These are phyloP conservation scores for Drosophila virilis DNA, from an alignment of 1,140 invertebrate genomes.

Conservation along the genomic window DNA sequence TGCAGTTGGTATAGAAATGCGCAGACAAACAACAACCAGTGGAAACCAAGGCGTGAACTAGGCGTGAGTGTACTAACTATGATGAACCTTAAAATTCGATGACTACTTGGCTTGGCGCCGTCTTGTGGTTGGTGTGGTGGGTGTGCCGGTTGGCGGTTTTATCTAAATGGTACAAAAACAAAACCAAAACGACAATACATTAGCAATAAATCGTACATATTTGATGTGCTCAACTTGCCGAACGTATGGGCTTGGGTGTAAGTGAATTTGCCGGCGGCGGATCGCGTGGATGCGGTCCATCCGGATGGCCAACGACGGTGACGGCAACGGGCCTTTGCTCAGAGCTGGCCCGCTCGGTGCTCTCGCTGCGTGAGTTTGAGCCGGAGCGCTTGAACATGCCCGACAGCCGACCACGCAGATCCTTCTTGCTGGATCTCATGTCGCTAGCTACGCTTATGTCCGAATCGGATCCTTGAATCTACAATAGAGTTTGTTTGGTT, in stretches of 20 bases:
- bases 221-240: constrained; percentile 40
- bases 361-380: constrained; percentile 77
- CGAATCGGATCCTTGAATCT: constrained; percentile 90
- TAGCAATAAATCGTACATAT: too few species aligned
- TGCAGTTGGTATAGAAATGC: constrained; percentile 24
- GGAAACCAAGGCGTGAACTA: constrained; percentile 9
- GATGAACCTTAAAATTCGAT: constrained; percentile 51
- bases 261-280: constrained; percentile 79
- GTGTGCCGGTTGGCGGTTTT: constrained; percentile 74
- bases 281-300: constrained; percentile 74
- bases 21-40: neutral
- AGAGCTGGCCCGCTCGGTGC: constrained; percentile 66
- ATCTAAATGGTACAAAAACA: constrained; percentile 50
- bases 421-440: constrained; percentile 88
- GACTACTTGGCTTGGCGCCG: constrained; percentile 74
- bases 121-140: constrained; percentile 77
- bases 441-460: constrained; percentile 89
- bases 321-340: constrained; percentile 79
- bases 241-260: constrained; percentile 78
- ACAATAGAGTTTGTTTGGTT: neutral
- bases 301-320: constrained; percentile 73
- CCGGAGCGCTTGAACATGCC: constrained; percentile 91
- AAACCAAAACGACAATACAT: too few species aligned
- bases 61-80: constrained; percentile 50
- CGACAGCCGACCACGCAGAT: constrained; percentile 91